Evolutionary conservation across 2,888 invertebrate genomes (phyloP).

Genomic region (Cecidostiba fungosa): DNA sequence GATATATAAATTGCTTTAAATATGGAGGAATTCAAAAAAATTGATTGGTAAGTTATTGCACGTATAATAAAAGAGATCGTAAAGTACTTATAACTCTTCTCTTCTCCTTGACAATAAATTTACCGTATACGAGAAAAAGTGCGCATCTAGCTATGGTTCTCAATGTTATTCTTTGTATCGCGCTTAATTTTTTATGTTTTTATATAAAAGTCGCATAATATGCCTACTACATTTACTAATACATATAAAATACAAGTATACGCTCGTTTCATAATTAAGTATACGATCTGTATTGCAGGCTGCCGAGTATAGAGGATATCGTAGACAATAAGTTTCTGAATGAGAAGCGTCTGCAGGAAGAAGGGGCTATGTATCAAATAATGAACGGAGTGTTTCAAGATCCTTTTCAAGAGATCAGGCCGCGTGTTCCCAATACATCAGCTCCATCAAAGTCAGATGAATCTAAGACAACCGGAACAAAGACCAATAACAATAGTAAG

Average conservation of each 20-base stretch:
- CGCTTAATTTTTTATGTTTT: neutral
- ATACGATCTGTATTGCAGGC: slow-evolving; percentile 67
- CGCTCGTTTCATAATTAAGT: neutral
- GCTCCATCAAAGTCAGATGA: neutral
- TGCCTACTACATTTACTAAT: no score
- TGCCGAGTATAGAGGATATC: slow-evolving; percentile 72
- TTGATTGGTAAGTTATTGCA: slow-evolving; percentile 72
- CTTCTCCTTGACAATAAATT: slow-evolving; percentile 18
- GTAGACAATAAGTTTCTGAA: slow-evolving; percentile 72
- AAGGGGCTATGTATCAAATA: slow-evolving; percentile 73
- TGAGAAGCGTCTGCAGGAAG: slow-evolving; percentile 69
- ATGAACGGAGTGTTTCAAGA: slow-evolving; percentile 71
- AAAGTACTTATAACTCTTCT: slow-evolving; percentile 6
- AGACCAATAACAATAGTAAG: no score
- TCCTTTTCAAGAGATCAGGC: slow-evolving; percentile 67
- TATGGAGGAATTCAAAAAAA: slow-evolving; percentile 72
- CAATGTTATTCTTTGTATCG: slow-evolving; percentile 13
- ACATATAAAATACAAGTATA: neutral
- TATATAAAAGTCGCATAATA: neutral
- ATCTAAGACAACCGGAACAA: neutral
- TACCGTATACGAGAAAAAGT: neutral
- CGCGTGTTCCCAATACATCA: neutral
- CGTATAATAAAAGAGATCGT: slow-evolving; percentile 30
- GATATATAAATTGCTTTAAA: neutral
- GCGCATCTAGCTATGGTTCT: neutral